Conservation (phyloP, 2,888 invertebrate genomes). For the Drosophila peninsularis region DNA sequence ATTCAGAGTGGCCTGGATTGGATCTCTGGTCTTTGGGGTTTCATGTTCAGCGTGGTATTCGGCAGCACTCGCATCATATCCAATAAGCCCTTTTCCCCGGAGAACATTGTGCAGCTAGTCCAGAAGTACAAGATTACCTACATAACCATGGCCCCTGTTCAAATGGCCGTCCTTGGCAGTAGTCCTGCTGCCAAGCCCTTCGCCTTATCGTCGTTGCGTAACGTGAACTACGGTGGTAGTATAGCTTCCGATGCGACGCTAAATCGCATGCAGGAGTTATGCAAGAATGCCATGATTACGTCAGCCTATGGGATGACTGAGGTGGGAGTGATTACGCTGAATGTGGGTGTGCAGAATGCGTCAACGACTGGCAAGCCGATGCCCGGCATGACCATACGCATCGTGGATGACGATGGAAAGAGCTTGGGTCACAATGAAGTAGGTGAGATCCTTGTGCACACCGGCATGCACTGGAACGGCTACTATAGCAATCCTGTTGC, state of each 20-base stretch:
- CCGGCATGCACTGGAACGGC: constrained; percentile 69
- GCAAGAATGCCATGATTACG: constrained; percentile 41
- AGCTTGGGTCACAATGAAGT: constrained; percentile 60
- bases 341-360: constrained; percentile 42
- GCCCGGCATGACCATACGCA: constrained; percentile 58
- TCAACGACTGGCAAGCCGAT: constrained; percentile 65
- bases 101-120: constrained; percentile 62
- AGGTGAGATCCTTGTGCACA: constrained; percentile 75
- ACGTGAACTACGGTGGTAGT: constrained; percentile 60
- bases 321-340: constrained; percentile 46
- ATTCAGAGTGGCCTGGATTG: constrained; percentile 70
- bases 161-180: constrained; percentile 54
- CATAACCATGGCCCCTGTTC: constrained; percentile 58
- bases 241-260: constrained; percentile 32
- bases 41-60: constrained; percentile 44
- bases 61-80: constrained; percentile 71
- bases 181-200: constrained; percentile 50
- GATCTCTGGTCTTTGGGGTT: constrained; percentile 60
- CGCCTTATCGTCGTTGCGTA: constrained; percentile 36
- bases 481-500: constrained; percentile 73
- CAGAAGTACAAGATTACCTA: constrained; percentile 64
- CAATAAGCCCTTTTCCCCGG: constrained; percentile 56
- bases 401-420: constrained; percentile 70
- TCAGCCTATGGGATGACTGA: constrained; percentile 68
- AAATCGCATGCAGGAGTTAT: constrained; percentile 31